Conservation (phyloP, 2,797 vertebrate species). For the Numenius phaeopus region DNA sequence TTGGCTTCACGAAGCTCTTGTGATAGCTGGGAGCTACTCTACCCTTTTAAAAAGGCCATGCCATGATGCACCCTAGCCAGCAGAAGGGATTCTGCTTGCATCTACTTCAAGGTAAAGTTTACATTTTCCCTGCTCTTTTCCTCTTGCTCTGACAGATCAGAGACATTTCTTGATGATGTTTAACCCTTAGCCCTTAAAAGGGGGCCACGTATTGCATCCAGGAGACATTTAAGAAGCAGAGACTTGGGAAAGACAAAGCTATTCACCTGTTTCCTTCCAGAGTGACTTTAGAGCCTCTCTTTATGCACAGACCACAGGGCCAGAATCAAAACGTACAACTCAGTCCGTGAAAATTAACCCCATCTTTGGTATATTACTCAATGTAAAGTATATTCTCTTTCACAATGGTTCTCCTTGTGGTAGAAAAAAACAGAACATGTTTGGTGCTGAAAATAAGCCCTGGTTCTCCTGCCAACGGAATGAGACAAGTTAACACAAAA, state of each 20-base stretch:
- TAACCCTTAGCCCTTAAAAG: neutral
- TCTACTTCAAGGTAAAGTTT: neutral
- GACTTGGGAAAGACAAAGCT: neutral
- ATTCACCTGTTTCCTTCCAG: neutral
- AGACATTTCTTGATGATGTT: neutral
- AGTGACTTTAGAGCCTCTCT: neutral
- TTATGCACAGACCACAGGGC: neutral
- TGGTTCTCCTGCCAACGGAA: neutral
- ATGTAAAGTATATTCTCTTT: neutral
- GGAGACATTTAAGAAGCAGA: neutral
- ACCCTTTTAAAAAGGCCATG: neutral
- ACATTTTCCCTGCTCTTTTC: neutral
- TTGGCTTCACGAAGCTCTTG: neutral
- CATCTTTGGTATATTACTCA: neutral
- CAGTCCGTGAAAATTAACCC: neutral
- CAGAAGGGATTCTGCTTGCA: neutral
- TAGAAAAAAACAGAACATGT: neutral
- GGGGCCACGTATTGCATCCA: neutral
- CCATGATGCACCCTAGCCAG: neutral
- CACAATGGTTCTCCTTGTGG: neutral
- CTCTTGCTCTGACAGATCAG: neutral
- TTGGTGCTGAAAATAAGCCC: neutral
- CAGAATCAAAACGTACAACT: neutral
- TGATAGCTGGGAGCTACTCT: neutral
- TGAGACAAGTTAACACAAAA: neutral